Evolutionary conservation across 2,888 invertebrate genomes (phyloP), one percentile per base, ranked within the genome.

Genomic region (Priocnemis perturbator): DNA sequence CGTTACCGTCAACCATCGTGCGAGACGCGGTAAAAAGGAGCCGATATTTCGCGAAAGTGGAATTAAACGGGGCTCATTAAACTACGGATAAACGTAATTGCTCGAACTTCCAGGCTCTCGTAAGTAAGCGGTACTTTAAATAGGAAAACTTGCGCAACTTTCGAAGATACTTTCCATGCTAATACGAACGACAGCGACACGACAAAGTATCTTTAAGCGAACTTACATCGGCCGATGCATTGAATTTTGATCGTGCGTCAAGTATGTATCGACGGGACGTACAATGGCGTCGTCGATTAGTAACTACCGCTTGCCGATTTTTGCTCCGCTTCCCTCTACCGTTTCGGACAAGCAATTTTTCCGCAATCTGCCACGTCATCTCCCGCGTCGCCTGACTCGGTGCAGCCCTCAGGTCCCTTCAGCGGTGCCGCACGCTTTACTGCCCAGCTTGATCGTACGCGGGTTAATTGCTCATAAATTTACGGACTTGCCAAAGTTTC

Each of bases 401-500:
- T 17, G 50, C 19, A 19, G 9, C 47, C 3, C 47, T 15, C 3
- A 47, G 9, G 17, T 2, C 15, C 17, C 9, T n/a, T 47, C 47
- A 3, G 3, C n/a, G n/a, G n/a, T n/a, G n/a, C 47, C 47, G 56
- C 21, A 57, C 3, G 48, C 61, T 62, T 48, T 9, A 5, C 26
- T 23, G 30, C 61, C n/a, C 9, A 7, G 44, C 2, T 4, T 44
- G 45, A 45, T 4, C 57, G 26, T 30, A 0, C 3, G 19, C 9
- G 30, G 57, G 20, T 58, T 47, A 64, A 58, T 64, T 64, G 17
- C 26, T 30, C n/a, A n/a, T 67, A 67, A 57, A 63, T 67, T 67
- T 48, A 7, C 30, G 50, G 50, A 67, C 60, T 65, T 61, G 11
- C 61, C 21, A 21, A 26, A 56, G 57, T 63, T 50, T 19, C 45